Base-by-base conservation (phyloP, 2,113 vertebrate genomes). In the Hucho hucho region DNA sequence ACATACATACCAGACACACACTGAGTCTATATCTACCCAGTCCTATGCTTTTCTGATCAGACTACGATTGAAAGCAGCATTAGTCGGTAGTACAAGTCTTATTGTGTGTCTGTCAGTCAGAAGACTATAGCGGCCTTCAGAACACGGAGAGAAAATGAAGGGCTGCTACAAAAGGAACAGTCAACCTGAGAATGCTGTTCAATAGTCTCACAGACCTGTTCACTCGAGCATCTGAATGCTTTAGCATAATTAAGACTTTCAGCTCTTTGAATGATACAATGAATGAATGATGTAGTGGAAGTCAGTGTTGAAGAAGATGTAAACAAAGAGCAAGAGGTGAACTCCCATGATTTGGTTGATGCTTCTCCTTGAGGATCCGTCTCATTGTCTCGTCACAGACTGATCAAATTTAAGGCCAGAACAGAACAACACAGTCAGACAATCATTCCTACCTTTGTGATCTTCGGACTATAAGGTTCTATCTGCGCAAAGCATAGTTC, bases 51-150 rank as follows among this genome's bases (percentile, higher is more conserved):
- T 70, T 78, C 68, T 70, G 83, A 83, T 64, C 74, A 53, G 69
- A 76, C 84, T 88, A 61, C 6, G n/a, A 22, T 61, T n/a, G 18
- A 22, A 61, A 61, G 18, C 24, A 61, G n/a, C 7, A 11, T 2
- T 2, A 24, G n/a, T n/a, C 1, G 7, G n/a, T 20, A n/a, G 88
- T 83, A 90, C 84, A 90, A 81, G 83, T 64, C 69, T 70, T 90
- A 87, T 90, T 90, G 86, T 90, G 81, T 74, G 67, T 37, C 25
- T 82, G 87, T 91, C 89, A 89, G 82, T 91, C 89, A 88, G 80
- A 70, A 76, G 68, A 75, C 80, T 81, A 78, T 87, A 85, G 87
- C 90, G 87, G 86, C 77, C 76, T 43, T 68, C 72, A 64, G 80
- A 85, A 77, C 85, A 75, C 72, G 79, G 75, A 22, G 86, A 84